Evolutionary conservation across 1,140 invertebrate species (phyloP).

Genomic region (Tetragnatha versicolor): DNA sequence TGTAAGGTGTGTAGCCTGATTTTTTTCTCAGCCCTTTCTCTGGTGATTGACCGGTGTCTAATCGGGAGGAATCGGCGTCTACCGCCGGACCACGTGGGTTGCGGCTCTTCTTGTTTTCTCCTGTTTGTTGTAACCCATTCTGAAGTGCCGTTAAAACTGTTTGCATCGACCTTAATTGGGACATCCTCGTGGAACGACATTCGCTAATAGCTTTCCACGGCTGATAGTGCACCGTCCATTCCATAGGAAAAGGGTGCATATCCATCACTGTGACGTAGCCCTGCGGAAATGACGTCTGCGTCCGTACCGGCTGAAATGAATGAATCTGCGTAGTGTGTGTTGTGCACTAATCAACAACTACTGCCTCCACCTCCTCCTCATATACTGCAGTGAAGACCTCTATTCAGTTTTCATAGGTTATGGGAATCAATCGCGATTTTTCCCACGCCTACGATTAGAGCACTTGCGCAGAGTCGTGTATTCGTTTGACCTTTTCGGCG

Average conservation of each 20-base stretch:
- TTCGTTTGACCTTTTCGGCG: conserved; percentile 38
- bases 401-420: too few relatives aligned
- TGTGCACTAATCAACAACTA: too few relatives aligned
- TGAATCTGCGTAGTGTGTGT: too few relatives aligned
- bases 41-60: too few relatives aligned
- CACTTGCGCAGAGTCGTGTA: conserved; percentile 39
- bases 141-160: neutral
- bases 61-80: too few relatives aligned
- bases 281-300: conserved; percentile 28
- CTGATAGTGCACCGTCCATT: neutral
- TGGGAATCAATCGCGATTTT: neutral
- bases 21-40: too few relatives aligned
- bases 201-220: conserved; percentile 24
- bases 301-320: neutral
- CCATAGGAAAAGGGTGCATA: neutral
- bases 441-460: neutral
- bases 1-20: too few relatives aligned
- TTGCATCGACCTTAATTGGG: conserved; percentile 3
- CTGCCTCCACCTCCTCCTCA: too few relatives aligned
- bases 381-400: too few relatives aligned
- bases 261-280: conserved; percentile 6
- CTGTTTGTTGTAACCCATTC: neutral
- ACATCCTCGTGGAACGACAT: conserved; percentile 25
- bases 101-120: neutral
- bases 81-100: too few relatives aligned